Evolutionary conservation across 2,797 vertebrate species (phyloP), one percentile per base, ranked within the genome.

Genomic region (Centropyge bicolor): DNA sequence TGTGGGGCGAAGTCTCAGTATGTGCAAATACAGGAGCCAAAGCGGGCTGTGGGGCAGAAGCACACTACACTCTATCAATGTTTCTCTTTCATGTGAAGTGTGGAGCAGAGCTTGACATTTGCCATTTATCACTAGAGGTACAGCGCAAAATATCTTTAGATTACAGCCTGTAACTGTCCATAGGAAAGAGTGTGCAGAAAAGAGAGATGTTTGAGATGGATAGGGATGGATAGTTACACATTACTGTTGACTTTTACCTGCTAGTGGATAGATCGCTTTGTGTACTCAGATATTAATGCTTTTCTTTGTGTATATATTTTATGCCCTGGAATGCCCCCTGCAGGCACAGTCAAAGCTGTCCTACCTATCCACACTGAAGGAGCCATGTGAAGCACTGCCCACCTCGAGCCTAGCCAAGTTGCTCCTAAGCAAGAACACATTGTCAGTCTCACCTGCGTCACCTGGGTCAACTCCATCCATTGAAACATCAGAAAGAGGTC

Each of bases 381-480:
- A 92, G 36, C 95, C 95, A 0, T 96, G 95, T 77, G 94, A 95
- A 85, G 95, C 96, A 69, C 68, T 96, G 67, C 91, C 6, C 86
- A 68, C 2, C 81, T 95, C 17, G 85, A 67, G 51, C 93, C 92
- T 8, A 80, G 81, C 43, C 89, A 95, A 71, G 92, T 95, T 20
- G 83, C 92, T 0, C 88, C 74, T 11, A 94, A 95, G 68, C 90
- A 97, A n/a, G 85, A 87, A 0, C 91, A 84, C 57, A 84, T 96
- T 14, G 84, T 96, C 76, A 92, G 80, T 56, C 89, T 96, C 3
- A 93, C 96, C 57, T 94, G 94, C 14, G 68, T 96, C 88, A 95
- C 96, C 85, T 96, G 96, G 96, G 81, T 93, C 83, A 95, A 95
- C 88, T 96, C 95, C 8, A 81, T 80, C 0, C 85, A 93, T 84